These are phyloP conservation scores for Xestia ashworthii DNA, from an alignment of 2,888 invertebrate genomes.

Conservation along the genomic window DNA sequence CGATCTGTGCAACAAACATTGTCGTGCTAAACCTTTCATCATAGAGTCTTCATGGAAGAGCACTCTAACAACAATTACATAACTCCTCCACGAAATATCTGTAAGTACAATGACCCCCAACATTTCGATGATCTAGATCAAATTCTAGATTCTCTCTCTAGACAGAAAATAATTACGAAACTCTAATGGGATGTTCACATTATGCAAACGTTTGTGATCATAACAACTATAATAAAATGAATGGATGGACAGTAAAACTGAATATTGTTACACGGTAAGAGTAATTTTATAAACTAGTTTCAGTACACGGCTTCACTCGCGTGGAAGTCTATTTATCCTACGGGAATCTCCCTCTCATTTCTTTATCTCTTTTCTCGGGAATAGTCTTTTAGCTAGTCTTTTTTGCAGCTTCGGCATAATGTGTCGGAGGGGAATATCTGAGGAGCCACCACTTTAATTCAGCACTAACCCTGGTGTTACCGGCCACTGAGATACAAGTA, in stretches of 20 bases:
- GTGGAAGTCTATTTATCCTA: neutral
- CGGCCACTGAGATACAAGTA: no score
- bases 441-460: no score
- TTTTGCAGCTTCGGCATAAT: no score
- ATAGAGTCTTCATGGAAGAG: neutral
- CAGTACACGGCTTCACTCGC: no score
- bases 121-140: slow-evolving; percentile 48
- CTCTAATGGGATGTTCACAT: slow-evolving; percentile 22
- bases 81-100: slow-evolving; percentile 22
- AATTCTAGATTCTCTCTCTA: slow-evolving; percentile 30
- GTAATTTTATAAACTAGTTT: neutral
- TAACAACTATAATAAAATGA: slow-evolving; percentile 33
- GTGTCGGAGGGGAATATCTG: no score
- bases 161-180: slow-evolving; percentile 33
- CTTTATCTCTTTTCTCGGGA: no score
- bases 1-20: neutral
- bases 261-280: neutral
- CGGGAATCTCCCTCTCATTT: no score
- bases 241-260: slow-evolving; percentile 6
- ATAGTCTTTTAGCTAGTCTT: no score
- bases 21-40: neutral
- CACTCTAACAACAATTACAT: slow-evolving; percentile 4
- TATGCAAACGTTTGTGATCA: slow-evolving; percentile 29
- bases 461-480: no score
- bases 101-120: slow-evolving; percentile 31